Base-by-base conservation (phyloP, 2,888 invertebrate species). In the Zygothrica quintamaculata region DNA sequence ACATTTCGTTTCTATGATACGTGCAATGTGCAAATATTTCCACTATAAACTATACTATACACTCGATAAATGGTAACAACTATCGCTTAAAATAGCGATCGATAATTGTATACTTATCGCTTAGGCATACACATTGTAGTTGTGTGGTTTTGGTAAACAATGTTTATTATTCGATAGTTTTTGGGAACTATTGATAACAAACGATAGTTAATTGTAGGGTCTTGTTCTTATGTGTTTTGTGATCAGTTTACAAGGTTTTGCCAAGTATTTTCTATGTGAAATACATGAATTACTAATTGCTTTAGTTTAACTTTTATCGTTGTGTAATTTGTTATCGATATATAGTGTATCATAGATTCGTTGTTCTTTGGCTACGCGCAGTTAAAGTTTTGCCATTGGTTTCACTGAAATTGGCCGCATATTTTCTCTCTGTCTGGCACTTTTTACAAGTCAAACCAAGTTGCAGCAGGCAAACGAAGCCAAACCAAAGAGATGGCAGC, bases 341-440 rank as follows among this genome's bases (percentile, higher is more conserved):
- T 7, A n/a, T 3, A 9, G 68, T 37, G 71, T 36, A 60, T 60
- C 15, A 11, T 11, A 1, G 0, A 47, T 55, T 71, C 66, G 66
- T 31, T 36, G 7, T 7, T 7, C 29, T 8, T 47, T n/a, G n/a
- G n/a, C n/a, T n/a, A n/a, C n/a, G 52, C 56, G 72, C 56, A 57
- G 57, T 62, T 55, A 31, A 62, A 64, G 68, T 39, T 64, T 64
- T 53, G 53, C 68, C 29, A 29, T 29, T 29, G 29, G 7, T 29
- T 29, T n/a, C 29, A 29, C 3, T 64, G 71, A 72, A 71, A 73
- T 73, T 71, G 73, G 71, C 71, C 64, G 71, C 71, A 71, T 73
- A 73, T 68, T 71, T 71, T 61, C 72, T 57, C n/a, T 25, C 66
- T 52, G 44, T 53, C 44, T 51, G 62, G n/a, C 13, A 31, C 31